Base-by-base conservation (phyloP, 37 sponge, comb jelly and placozoan genomes). In the Cliona cf. orientalis region DNA sequence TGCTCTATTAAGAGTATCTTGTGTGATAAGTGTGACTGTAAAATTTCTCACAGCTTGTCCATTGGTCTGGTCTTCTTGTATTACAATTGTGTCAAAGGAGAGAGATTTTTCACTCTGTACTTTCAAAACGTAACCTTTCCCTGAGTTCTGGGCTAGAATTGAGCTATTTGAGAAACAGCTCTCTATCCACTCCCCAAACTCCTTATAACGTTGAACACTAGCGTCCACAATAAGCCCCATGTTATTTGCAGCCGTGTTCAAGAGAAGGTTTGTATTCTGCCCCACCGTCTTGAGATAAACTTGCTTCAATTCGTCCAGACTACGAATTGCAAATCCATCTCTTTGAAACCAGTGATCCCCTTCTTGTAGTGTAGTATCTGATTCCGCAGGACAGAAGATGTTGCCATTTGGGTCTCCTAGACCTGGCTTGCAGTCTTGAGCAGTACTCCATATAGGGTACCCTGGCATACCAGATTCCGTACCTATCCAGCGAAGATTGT, bases 401-500 rank as follows among this genome's bases (percentile, higher is more conserved):
- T 71, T 42, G 2, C 87, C 87, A 23, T 41, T 64, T 58, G 80
- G 57, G 35, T 21, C 29, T 29, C 87, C 87, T 14, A n/a, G 72
- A 23, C 74, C 80, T 31, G 12, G 14, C 11, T 28, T 57, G 34
- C 85, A 84, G 57, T 69, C 42, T 19, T 33, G 2, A 33, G 87
- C 11, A 33, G 87, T 66, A 32, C 87, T 86, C 87, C 87, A 86
- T 19, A 86, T 60, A 5, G 87, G 87, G 43, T 86, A 86, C 1
- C 29, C 33, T 5, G 80, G 87, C 31, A 14, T 39, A 5, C 87
- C 87, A 42, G 74, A 70, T 66, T 86, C 87, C 14, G 80, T 80
- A 7, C 87, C 87, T 19, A 86, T 75, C 87, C 87, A 86, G 11
- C 87, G 80, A 31, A 86, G 53, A 26, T 78, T 79, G 72, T 86